Conservation (phyloP, 2,113 vertebrate species). For the Nanorana parkeri region DNA sequence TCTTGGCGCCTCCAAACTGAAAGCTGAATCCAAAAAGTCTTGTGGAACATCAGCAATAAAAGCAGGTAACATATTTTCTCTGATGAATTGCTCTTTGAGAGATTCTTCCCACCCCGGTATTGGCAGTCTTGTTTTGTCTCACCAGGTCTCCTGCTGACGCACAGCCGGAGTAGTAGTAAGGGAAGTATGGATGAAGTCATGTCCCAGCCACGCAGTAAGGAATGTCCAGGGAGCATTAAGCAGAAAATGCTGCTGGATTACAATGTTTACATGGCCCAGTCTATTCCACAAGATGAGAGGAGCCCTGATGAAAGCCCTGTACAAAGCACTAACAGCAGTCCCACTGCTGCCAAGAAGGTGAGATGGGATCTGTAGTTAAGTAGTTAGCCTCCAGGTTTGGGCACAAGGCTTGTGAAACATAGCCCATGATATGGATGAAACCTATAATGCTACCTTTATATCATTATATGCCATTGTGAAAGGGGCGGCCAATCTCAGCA, state of each 20-base stretch:
- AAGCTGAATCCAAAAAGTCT: conserved; percentile 78
- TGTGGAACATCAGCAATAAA: conserved; percentile 76
- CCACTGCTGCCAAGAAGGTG: conserved; percentile 88
- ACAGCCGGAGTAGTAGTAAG: conserved; percentile 91
- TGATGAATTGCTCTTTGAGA: too few species aligned
- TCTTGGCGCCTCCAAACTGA: conserved; percentile 83
- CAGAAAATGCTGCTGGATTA: conserved; percentile 94
- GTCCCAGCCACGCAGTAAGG: conserved; percentile 80
- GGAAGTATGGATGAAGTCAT: conserved; percentile 86
- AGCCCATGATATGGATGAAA: too few species aligned
- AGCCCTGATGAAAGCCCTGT: conserved; percentile 82
- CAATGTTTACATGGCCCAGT: conserved; percentile 92
- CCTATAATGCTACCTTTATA: too few species aligned
- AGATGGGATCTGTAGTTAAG: background rate
- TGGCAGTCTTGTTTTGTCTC: conserved; percentile 24
- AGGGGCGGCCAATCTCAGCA: too few species aligned
- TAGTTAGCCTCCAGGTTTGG: too few species aligned
- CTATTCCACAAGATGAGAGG: conserved; percentile 76
- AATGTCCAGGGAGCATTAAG: conserved; percentile 71
- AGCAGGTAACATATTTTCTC: conserved; percentile 71
- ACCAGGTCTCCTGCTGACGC: conserved; percentile 80
- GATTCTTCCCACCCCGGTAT: background rate
- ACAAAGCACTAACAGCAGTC: conserved; percentile 89
- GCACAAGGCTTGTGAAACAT: too few species aligned
- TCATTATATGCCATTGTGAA: too few species aligned